Evolutionary conservation across 2,113 vertebrate genomes (phyloP).

Genomic region (Verasper variegatus): DNA sequence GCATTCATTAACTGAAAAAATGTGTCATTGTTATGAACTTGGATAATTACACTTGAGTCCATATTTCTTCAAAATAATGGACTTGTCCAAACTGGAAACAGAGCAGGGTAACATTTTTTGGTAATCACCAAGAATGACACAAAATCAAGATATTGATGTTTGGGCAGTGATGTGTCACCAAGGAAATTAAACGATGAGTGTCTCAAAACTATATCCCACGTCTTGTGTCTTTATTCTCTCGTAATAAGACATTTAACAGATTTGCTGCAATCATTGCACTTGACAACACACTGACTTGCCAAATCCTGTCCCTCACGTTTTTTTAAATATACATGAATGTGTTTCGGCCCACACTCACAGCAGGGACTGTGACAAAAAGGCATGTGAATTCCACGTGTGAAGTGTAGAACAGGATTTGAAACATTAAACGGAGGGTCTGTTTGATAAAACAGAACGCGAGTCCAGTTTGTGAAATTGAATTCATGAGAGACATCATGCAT

Average conservation of each 20-base stretch:
- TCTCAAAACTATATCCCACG: too few species aligned
- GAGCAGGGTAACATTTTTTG: not conserved
- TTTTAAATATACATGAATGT: not conserved
- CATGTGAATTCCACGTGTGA: not conserved
- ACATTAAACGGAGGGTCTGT: not conserved
- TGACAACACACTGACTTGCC: not conserved
- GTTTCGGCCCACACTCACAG: too few species aligned
- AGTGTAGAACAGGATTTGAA: not conserved
- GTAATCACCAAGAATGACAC: slow-evolving; percentile 6
- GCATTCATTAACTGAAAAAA: slow-evolving; percentile 14
- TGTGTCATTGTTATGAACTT: not conserved
- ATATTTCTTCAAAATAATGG: slow-evolving; percentile 6
- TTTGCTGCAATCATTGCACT: slow-evolving; percentile 25
- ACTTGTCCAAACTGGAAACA: slow-evolving; percentile 7
- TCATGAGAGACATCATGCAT: too few species aligned
- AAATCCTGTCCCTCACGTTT: slow-evolving; percentile 9
- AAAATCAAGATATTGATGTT: slow-evolving; percentile 20
- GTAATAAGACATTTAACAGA: not conserved
- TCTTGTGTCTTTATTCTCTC: not conserved
- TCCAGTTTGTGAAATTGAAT: not conserved
- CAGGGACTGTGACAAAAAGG: not conserved
- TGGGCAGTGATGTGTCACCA: not conserved
- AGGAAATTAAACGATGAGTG: not conserved
- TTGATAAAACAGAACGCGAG: not conserved
- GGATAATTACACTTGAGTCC: slow-evolving; percentile 2